Conservation (phyloP, 2,888 invertebrate genomes). For the Drosophila basisetae region DNA sequence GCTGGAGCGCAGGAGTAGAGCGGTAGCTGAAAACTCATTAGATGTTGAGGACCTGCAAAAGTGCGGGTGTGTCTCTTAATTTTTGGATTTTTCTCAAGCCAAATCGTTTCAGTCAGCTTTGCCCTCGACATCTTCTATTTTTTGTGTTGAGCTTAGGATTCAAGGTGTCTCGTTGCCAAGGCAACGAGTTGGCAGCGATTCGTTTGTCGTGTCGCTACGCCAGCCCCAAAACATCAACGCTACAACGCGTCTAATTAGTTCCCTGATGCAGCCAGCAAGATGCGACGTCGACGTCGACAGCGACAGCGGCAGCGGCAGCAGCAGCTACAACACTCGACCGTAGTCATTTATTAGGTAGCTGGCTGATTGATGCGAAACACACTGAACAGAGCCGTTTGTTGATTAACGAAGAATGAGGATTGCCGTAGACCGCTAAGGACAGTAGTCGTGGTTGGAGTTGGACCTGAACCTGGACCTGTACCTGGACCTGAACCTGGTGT, state of each 20-base stretch:
- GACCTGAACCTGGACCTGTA: neutral
- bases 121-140: neutral
- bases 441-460: neutral
- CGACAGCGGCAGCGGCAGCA: neutral
- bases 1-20: neutral
- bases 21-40: slow-evolving; percentile 14
- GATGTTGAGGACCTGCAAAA: slow-evolving; percentile 32
- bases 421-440: slow-evolving; percentile 21
- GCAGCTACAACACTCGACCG: slow-evolving; percentile 17
- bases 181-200: slow-evolving; percentile 43
- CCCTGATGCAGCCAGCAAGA: slow-evolving; percentile 52
- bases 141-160: slow-evolving; percentile 2
- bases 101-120: neutral
- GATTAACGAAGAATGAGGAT: slow-evolving; percentile 59
- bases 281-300: slow-evolving; percentile 9
- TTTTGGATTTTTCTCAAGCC: slow-evolving; percentile 22
- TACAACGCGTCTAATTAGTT: slow-evolving; percentile 74
- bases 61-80: slow-evolving; percentile 34
- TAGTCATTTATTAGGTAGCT: slow-evolving; percentile 64
- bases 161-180: slow-evolving; percentile 18
- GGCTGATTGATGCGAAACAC: slow-evolving; percentile 28
- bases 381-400: slow-evolving; percentile 36
- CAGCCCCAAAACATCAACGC: slow-evolving; percentile 32
- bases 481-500: neutral
- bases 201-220: slow-evolving; percentile 32